Conservation (phyloP, 92 coral and sea anemone species). For the Epizoanthus scotinus region DNA sequence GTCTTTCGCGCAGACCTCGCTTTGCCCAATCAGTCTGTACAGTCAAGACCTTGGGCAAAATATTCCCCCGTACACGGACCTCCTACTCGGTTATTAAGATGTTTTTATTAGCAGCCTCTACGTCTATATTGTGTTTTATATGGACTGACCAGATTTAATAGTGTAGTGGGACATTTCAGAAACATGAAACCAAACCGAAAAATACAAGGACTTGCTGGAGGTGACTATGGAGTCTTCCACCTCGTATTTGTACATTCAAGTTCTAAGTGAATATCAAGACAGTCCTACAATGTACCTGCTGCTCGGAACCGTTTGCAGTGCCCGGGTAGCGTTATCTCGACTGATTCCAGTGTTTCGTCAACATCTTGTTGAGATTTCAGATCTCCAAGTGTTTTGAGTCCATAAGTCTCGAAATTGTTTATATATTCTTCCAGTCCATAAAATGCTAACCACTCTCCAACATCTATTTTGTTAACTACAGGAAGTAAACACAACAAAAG, state of each 20-base stretch:
- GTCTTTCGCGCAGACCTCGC: no score
- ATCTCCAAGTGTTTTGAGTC: constrained; percentile 49
- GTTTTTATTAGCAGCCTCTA: no score
- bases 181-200: no score
- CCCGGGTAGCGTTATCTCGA: constrained; percentile 70
- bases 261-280: background rate
- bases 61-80: no score
- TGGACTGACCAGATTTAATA: no score
- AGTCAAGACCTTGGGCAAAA: no score
- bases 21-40: no score
- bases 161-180: no score
- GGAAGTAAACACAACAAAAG: background rate
- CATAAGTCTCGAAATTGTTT: constrained; percentile 31
- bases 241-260: background rate
- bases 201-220: no score
- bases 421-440: constrained; percentile 44
- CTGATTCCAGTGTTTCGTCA: constrained; percentile 58
- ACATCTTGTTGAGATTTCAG: constrained; percentile 25
- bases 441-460: constrained; percentile 53
- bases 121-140: no score
- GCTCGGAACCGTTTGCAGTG: constrained; percentile 69
- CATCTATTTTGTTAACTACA: constrained; percentile 37
- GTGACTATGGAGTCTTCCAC: background rate
- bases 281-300: constrained; percentile 75
- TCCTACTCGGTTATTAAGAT: no score